Percentiles rank a stretch among this genome's conserved stretches.
phyloP scores from a whole-genome alignment of 1,140 invertebrate genomes.

The Physella acuta region DNA sequence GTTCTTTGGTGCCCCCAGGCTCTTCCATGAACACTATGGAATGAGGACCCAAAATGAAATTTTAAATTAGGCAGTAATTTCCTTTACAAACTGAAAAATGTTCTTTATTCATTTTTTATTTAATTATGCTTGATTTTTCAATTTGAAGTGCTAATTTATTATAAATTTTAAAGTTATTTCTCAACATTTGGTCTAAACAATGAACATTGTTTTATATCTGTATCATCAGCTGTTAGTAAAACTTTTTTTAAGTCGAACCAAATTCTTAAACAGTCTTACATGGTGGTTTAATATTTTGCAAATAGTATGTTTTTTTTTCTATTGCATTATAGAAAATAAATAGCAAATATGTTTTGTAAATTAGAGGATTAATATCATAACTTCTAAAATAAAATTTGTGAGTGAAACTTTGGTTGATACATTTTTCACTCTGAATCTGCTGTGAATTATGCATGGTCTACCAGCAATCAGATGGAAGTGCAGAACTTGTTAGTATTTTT shows the following conservation, averaged over 20 bases:
- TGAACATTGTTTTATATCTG: background rate
- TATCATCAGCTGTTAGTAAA: background rate
- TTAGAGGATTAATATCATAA: too few relatives aligned
- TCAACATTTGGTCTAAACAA: background rate
- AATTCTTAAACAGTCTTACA: background rate
- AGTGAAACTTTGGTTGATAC: too few relatives aligned
- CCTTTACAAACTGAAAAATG: background rate
- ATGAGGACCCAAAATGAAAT: background rate
- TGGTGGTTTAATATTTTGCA: too few relatives aligned
- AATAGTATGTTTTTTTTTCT: background rate
- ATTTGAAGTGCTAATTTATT: background rate
- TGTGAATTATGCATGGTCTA: background rate
- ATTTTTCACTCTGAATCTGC: background rate
- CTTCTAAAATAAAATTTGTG: too few relatives aligned
- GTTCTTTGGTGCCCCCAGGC: too few relatives aligned
- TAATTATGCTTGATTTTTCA: background rate
- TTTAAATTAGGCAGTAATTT: background rate
- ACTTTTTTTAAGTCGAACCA: background rate
- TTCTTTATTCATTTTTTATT: background rate
- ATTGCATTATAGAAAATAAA: background rate
- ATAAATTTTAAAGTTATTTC: background rate
- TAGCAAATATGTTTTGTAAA: too few relatives aligned
- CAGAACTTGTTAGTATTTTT: background rate
- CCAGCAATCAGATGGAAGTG: background rate
- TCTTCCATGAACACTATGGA: too few relatives aligned